Base-by-base conservation (phyloP, 2,113 vertebrate genomes). In the Oplegnathus fasciatus region DNA sequence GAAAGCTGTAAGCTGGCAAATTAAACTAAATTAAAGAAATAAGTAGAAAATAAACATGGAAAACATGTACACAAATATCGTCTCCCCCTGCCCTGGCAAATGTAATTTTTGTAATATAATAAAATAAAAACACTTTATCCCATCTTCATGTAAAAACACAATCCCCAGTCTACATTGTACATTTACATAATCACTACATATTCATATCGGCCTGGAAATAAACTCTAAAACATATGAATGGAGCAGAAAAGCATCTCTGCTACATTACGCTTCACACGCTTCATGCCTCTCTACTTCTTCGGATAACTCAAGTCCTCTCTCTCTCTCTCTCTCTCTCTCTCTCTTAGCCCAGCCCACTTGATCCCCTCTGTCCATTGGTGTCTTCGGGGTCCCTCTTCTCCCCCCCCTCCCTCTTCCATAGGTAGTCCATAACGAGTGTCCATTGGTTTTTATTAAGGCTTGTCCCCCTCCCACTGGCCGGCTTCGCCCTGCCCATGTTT, bases 391-490 rank as follows among this genome's bases (percentile, higher is more conserved):
- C 75, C 82, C 87, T 70, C 75, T 67, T 58, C 76, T 60, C 66
- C 10, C 58, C 58, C 65, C 24, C 28, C 67, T 18, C 37, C 34
- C 26, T 67, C 94, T 94, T 95, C 96, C 96, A 97, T 97, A 92
- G 91, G 96, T 97, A 97, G 96, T 96, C 97, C 95, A 96, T 96
- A 96, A 97, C 97, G 97, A 97, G 94, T 97, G 97, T 97, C 97
- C 97, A 98, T 97, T 99, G 97, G 97, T 95, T 95, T 93, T 96
- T 92, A 96, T 95, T 95, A 94, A 92, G 96, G 94, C 96, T 95
- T 94, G 96, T 95, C 96, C 96, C 91, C 93, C 95, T 91, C 92
- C 92, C 92, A 81, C 89, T 68, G 89, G 95, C 95, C 95, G 93
- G 93, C 92, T 95, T 96, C 80, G 96, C 96, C 97, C 97, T 97